Conservation (phyloP, 2,888 invertebrate genomes). For the Torymus tubicola region DNA sequence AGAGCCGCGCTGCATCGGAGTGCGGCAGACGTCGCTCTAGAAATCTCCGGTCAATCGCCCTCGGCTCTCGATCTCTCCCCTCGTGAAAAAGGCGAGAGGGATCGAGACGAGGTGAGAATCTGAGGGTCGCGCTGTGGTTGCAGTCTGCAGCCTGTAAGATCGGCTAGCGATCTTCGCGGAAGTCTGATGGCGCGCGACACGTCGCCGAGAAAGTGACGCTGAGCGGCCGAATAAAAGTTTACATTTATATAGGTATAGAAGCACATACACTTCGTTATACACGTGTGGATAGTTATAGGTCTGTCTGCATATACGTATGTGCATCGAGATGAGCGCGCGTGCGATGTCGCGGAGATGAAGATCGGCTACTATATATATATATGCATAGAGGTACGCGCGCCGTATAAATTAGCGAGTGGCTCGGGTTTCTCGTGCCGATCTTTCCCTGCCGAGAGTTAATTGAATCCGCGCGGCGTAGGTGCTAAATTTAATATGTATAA, state of each 20-base stretch:
- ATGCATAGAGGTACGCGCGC: neutral
- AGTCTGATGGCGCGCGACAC: neutral
- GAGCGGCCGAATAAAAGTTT: neutral
- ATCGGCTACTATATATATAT: too few relatives aligned
- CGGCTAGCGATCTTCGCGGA: conserved; percentile 4
- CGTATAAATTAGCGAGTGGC: neutral
- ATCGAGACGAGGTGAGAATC: neutral
- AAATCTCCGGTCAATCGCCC: conserved; percentile 1
- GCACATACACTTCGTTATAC: too few relatives aligned
- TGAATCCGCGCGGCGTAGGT: too few relatives aligned
- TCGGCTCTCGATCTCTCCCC: neutral
- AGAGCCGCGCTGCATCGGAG: neutral
- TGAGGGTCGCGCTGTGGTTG: neutral
- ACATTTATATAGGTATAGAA: too few relatives aligned
- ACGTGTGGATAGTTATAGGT: too few relatives aligned
- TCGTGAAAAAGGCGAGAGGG: neutral
- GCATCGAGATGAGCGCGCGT: too few relatives aligned
- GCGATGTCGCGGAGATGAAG: too few relatives aligned
- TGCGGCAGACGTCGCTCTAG: neutral
- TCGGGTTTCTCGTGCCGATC: too few relatives aligned
- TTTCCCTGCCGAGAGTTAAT: too few relatives aligned
- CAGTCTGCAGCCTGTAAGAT: neutral
- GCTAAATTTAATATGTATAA: too few relatives aligned
- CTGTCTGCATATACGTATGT: too few relatives aligned
- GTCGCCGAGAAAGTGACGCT: conserved; percentile 17